Conservation (phyloP, 2,113 vertebrate species). For the Enhydra lutris region DNA sequence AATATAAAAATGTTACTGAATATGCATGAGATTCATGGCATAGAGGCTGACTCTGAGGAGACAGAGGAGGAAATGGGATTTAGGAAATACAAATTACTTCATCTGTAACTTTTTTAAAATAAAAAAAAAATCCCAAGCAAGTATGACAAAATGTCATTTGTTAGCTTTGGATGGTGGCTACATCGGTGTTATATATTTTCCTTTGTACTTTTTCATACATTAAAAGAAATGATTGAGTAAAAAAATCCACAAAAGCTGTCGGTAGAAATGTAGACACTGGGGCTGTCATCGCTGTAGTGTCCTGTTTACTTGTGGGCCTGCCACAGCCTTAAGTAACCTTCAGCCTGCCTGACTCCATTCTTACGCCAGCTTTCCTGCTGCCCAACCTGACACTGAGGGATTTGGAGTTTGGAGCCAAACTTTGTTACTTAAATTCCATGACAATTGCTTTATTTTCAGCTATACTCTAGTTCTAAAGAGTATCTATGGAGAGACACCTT, state of each 20-base stretch:
- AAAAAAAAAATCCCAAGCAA: not conserved
- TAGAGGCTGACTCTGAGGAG: not conserved
- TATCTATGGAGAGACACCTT: constrained; percentile 14
- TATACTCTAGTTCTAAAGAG: not conserved
- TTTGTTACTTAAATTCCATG: constrained; percentile 11
- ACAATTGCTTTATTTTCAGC: not conserved
- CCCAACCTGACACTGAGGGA: not conserved
- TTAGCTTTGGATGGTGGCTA: not conserved
- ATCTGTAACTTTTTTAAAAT: not conserved
- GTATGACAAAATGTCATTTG: not conserved
- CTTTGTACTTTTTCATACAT: not conserved
- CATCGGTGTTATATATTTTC: not conserved
- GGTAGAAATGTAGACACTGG: not conserved
- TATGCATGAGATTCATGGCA: not conserved
- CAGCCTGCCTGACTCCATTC: not conserved
- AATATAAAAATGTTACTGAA: not conserved
- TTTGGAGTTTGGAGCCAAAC: constrained; percentile 35
- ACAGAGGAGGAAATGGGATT: not conserved
- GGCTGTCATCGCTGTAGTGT: not conserved
- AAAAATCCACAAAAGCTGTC: not conserved
- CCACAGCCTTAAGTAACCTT: not conserved
- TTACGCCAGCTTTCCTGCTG: not conserved
- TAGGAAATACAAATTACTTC: not conserved
- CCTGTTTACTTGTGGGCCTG: not conserved
- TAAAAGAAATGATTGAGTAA: not conserved